phyloP scores from a whole-genome alignment of 1,140 invertebrate species.

The Psix sp. region DNA sequence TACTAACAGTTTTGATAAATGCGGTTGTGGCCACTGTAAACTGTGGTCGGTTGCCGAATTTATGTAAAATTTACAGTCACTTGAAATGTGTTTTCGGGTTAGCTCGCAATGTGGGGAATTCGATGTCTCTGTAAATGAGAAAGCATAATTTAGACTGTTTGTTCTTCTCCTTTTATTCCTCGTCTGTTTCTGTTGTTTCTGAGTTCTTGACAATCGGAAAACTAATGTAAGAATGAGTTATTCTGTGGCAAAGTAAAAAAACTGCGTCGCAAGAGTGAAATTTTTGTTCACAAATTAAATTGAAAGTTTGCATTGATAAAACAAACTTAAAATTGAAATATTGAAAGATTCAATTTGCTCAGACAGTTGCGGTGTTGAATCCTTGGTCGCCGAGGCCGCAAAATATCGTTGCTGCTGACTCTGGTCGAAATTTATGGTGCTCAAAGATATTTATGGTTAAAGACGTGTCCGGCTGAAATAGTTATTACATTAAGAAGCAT shows the following conservation, averaged over 20 bases:
- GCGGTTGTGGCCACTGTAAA: conserved; percentile 39
- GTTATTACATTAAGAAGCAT: conserved; percentile 11
- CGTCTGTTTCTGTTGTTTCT: conserved; percentile 27
- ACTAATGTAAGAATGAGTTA: conserved; percentile 17
- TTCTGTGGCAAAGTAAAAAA: conserved; percentile 4
- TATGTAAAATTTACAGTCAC: conserved; percentile 43
- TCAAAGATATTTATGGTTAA: conserved; percentile 31
- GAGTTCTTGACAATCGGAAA: conserved; percentile 23
- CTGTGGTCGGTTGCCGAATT: conserved; percentile 28
- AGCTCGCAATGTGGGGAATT: conserved; percentile 14
- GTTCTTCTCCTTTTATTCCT: conserved; percentile 8
- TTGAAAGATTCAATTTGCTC: conserved; percentile 45
- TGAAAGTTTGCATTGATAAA: conserved; percentile 49
- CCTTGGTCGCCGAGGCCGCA: conserved; percentile 20
- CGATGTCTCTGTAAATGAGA: conserved; percentile 12
- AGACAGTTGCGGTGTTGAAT: conserved; percentile 20
- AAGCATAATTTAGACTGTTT: conserved; percentile 11
- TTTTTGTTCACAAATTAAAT: conserved; percentile 34
- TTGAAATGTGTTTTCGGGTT: conserved; percentile 36
- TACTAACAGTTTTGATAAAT: conserved; percentile 51
- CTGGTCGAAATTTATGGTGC: conserved; percentile 31
- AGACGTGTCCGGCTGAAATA: conserved; percentile 16
- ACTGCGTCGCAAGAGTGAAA: conserved; percentile 4
- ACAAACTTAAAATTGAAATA: conserved; percentile 51
- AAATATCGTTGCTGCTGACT: conserved; percentile 34